These are phyloP conservation scores for Rhaphigaster nebulosa DNA, from an alignment of 2,888 invertebrate genomes.

Conservation along the genomic window DNA sequence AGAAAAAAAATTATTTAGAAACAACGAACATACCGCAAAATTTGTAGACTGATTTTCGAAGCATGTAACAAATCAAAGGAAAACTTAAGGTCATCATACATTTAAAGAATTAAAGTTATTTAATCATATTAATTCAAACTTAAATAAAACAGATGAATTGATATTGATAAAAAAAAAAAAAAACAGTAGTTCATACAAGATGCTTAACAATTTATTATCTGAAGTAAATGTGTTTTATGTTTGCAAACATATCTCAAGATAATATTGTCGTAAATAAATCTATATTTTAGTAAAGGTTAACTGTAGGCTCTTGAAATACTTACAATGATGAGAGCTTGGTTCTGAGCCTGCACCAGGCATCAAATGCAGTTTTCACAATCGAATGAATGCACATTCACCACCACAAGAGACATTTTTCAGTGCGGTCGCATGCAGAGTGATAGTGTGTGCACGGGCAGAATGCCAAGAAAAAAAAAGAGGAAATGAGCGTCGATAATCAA, in stretches of 20 bases:
- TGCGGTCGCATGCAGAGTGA: slow-evolving; percentile 64
- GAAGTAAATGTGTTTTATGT: slow-evolving; percentile 2
- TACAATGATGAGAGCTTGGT: slow-evolving; percentile 68
- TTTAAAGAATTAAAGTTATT: slow-evolving; percentile 45
- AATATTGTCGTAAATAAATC: background rate
- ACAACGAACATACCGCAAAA: slow-evolving; percentile 71
- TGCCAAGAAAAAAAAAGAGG: slow-evolving; percentile 63
- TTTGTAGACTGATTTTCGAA: slow-evolving; percentile 68
- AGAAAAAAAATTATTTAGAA: slow-evolving; percentile 1
- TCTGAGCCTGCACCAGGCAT: slow-evolving; percentile 66
- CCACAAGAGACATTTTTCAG: slow-evolving; percentile 59
- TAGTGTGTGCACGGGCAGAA: slow-evolving; percentile 60
- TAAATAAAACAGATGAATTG: background rate
- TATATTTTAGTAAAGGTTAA: slow-evolving; percentile 29
- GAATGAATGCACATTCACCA: slow-evolving; percentile 55
- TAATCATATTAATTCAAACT: slow-evolving; percentile 45
- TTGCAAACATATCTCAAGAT: background rate
- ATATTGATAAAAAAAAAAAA: background rate
- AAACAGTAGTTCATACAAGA: background rate
- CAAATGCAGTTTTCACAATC: slow-evolving; percentile 44
- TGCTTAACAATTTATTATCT: background rate
- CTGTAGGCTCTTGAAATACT: slow-evolving; percentile 65
- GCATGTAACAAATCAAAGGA: slow-evolving; percentile 69
- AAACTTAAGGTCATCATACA: slow-evolving; percentile 61
- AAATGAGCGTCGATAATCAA: slow-evolving; percentile 62